Percentiles rank a stretch among this genome's conserved stretches.
Conservation (phyloP, 2,888 invertebrate species). For the Cephonodes hylas region DNA sequence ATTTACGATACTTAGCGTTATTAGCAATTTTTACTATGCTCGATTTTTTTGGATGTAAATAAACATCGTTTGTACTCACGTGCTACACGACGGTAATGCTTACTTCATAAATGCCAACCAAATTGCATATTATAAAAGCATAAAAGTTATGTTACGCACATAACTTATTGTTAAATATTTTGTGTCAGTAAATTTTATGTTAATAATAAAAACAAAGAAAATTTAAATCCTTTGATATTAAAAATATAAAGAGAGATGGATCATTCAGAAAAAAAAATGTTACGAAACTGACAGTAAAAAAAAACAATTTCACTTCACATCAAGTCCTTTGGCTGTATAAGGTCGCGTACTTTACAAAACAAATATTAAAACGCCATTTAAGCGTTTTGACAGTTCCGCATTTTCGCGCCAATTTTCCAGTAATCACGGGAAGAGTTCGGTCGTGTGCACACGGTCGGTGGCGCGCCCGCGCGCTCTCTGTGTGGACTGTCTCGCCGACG, state of each 20-base stretch:
- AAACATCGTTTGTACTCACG: conserved; percentile 7
- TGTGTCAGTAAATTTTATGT: background rate
- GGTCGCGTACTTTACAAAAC: conserved; percentile 26
- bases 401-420: conserved; percentile 79
- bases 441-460: conserved; percentile 44
- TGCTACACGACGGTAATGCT: background rate
- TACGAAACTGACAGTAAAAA: conserved; percentile 12
- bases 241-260: background rate
- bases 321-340: conserved; percentile 28
- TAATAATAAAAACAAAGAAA: too few species aligned
- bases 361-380: conserved; percentile 47
- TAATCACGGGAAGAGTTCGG: conserved; percentile 53
- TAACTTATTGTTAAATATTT: background rate
- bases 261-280: background rate
- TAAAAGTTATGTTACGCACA: background rate
- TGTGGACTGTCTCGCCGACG: conserved; percentile 59
- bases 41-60: background rate
- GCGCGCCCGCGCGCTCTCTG: conserved; percentile 63
- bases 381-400: conserved; percentile 64
- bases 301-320: conserved; percentile 33
- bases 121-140: background rate
- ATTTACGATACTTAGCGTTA: background rate
- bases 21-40: background rate
- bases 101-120: background rate
- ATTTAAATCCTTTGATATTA: background rate